phyloP scores from a whole-genome alignment of 2,888 invertebrate genomes.

The Athripsodes cinereus region DNA sequence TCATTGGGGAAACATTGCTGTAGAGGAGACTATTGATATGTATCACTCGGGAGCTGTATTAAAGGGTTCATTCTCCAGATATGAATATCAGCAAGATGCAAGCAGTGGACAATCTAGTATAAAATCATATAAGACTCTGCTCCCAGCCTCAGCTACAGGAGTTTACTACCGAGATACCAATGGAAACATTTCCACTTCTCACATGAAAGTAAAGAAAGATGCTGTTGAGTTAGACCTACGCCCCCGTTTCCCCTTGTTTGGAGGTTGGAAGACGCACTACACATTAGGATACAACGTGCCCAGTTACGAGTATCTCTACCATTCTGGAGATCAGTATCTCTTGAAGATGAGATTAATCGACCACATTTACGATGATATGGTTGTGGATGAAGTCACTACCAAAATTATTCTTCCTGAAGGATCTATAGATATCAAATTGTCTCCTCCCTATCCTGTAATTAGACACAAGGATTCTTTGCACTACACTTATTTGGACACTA shows the following conservation, averaged over 20 bases:
- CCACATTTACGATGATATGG: slow-evolving; percentile 95
- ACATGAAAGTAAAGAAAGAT: slow-evolving; percentile 81
- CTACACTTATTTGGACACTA: slow-evolving; percentile 91
- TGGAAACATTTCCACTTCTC: slow-evolving; percentile 97
- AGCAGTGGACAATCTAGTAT: slow-evolving; percentile 85
- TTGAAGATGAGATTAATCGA: slow-evolving; percentile 93
- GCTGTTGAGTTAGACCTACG: slow-evolving; percentile 93
- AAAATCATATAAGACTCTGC: slow-evolving; percentile 80
- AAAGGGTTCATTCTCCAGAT: slow-evolving; percentile 93
- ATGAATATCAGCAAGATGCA: slow-evolving; percentile 93
- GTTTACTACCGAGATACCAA: slow-evolving; percentile 97
- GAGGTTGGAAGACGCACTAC: slow-evolving; percentile 98
- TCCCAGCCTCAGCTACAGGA: slow-evolving; percentile 86
- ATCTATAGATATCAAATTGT: slow-evolving; percentile 71
- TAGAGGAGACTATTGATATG: slow-evolving; percentile 91
- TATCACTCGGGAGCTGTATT: slow-evolving; percentile 88
- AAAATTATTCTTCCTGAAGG: slow-evolving; percentile 94
- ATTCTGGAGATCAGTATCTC: slow-evolving; percentile 70
- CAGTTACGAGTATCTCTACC: slow-evolving; percentile 90
- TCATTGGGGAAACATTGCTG: slow-evolving; percentile 98
- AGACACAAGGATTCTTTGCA: slow-evolving; percentile 70
- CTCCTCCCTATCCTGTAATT: slow-evolving; percentile 74
- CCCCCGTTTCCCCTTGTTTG: slow-evolving; percentile 95
- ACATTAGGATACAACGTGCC: slow-evolving; percentile 96
- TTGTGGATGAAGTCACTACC: slow-evolving; percentile 81